Evolutionary conservation across 2,797 vertebrate genomes (phyloP), one percentile per base, ranked within the genome.

Genomic region (Lepus oiostolus): DNA sequence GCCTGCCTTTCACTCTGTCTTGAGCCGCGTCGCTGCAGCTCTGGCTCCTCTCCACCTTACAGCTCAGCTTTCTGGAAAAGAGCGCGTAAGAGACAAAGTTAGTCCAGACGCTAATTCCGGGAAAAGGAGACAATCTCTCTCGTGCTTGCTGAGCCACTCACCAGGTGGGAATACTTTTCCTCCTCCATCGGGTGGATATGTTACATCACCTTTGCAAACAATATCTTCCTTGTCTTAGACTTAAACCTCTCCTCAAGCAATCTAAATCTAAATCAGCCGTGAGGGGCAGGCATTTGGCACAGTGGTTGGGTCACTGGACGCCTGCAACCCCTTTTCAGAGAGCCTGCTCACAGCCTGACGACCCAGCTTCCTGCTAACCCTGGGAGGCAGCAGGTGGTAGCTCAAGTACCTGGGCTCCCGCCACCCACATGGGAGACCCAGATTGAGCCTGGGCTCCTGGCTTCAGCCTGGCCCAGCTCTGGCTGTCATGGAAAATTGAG

Each of bases 11-110:
- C 4, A 95, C 97, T 97, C 98, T 98, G 88, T 99, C 98, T 60
- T 97, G 99, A 93, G 99, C 95, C 7, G 99, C 98, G 85, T 99
- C 99, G 0, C 98, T 99, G 98, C 99, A 99, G 97, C 99, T 99
- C 94, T 98, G 99, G 96, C 99, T 99, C 97, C 99, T 98, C 97
- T 99, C 99, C 96, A 98, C 97, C 87, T 98, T 98, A 93, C 97
- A 93, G 47, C 97, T 99, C 26, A 98, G 91, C 96, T 97, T 98
- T 97, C 98, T 99, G 81, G 62, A 96, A 60, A 60, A 88, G 47
- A 94, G 60, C 32, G 85, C 88, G 96, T 65, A 65, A 83, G 91
- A 92, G 32, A 74, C 12, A 63, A 63, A 90, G 77, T 50, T 47
- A 96, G 76, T 30, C 62, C 26, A 50, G 24, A 67, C 38, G 28